A percentile compares a stretch with the other conserved stretches of the same genome.
phyloP scores from a whole-genome alignment of 2,797 vertebrate genomes.

The Sebastolobus altivelis region DNA sequence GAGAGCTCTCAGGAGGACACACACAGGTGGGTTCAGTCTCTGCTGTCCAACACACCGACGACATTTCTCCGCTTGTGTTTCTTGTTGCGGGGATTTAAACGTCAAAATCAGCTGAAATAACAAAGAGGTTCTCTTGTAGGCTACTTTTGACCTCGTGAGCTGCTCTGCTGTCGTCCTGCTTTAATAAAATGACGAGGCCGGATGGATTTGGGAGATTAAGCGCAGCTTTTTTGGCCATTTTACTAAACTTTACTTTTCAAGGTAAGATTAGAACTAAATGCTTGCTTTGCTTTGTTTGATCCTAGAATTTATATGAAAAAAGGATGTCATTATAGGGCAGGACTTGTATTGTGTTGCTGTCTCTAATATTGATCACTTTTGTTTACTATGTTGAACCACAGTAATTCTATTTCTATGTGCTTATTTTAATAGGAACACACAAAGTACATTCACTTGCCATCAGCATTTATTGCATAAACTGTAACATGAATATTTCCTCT shows the following conservation, averaged over 20 bases:
- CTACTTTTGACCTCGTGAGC: neutral
- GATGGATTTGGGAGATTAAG: neutral
- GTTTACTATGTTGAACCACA: neutral
- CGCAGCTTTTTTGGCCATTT: conserved; percentile 25
- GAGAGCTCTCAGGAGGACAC: neutral
- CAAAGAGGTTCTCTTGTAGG: no score
- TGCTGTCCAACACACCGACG: neutral
- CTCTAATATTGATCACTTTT: neutral
- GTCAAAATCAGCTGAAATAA: no score
- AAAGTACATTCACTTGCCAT: neutral
- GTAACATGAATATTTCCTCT: neutral
- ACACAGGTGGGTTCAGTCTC: neutral
- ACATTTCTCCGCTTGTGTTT: neutral
- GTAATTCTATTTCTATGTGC: neutral
- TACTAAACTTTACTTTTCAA: conserved; percentile 39
- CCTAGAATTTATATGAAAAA: neutral
- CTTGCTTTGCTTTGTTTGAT: neutral
- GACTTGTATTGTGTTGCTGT: neutral
- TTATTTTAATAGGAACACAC: neutral
- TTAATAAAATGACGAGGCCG: conserved; percentile 24
- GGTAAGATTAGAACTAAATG: conserved; percentile 58
- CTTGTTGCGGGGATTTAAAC: neutral
- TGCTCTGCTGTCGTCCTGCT: rapidly evolving
- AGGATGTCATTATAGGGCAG: neutral
- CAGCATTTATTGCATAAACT: neutral